Conservation (phyloP, 2,113 vertebrate genomes). For the Thalassoma bifasciatum region DNA sequence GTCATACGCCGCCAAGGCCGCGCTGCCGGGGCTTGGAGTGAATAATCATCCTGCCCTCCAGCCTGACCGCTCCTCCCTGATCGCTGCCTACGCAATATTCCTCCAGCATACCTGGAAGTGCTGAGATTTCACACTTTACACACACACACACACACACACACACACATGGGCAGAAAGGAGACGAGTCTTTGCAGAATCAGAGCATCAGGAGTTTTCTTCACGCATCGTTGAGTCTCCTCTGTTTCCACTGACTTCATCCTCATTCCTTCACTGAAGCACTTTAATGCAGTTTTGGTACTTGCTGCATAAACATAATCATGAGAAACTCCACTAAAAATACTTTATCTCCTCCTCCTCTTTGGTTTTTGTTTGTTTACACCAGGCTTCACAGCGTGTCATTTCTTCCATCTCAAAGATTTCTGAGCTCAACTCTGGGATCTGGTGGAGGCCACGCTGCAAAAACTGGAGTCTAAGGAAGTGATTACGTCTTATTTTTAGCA, state of each 20-base stretch:
- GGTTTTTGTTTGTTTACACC: constrained; percentile 19
- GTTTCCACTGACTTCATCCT: constrained; percentile 61
- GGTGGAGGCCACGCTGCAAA: too few species aligned
- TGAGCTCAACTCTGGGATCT: constrained; percentile 15
- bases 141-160: constrained; percentile 25
- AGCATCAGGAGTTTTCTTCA: constrained; percentile 14
- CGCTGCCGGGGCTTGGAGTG: constrained; percentile 56
- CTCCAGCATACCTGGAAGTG: constrained; percentile 26
- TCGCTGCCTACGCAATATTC: constrained; percentile 48
- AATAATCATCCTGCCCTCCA: constrained; percentile 71
- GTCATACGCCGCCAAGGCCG: constrained; percentile 51
- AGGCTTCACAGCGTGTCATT: constrained; percentile 48
- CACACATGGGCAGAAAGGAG: too few species aligned
- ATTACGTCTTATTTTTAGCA: too few species aligned
- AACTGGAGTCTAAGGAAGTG: too few species aligned
- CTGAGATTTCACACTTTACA: not conserved
- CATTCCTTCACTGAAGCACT: constrained; percentile 43
- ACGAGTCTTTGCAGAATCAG: too few species aligned
- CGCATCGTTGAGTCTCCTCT: constrained; percentile 27
- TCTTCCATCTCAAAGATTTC: constrained; percentile 44
- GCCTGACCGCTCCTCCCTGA: constrained; percentile 42
- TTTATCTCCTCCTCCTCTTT: constrained; percentile 14
- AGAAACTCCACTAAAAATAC: constrained; percentile 39
- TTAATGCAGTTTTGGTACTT: constrained; percentile 10
- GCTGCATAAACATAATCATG: constrained; percentile 26